Percentiles rank a stretch among this genome's conserved stretches.
Conservation (phyloP, 2,888 invertebrate species). For the Leptodirus hochenwartii region DNA sequence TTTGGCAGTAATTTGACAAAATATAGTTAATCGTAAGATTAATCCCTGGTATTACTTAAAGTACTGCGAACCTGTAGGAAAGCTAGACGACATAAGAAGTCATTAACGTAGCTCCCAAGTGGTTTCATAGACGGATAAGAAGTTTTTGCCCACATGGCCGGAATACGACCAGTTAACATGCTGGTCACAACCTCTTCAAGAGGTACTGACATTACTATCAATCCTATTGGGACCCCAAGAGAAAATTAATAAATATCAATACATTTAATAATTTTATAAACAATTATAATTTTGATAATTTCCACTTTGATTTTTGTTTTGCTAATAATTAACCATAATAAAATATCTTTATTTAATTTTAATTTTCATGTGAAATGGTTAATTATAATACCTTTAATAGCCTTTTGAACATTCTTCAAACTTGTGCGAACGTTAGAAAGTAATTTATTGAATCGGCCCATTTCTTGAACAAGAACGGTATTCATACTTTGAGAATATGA, state of each 20-base stretch:
- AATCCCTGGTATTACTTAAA: too few relatives aligned
- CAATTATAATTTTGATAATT: too few relatives aligned
- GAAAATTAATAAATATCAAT: background rate
- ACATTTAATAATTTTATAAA: too few relatives aligned
- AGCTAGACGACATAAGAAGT: constrained; percentile 64
- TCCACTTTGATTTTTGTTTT: too few relatives aligned
- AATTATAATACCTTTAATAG: constrained; percentile 55
- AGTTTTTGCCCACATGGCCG: constrained; percentile 62
- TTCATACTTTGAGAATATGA: constrained; percentile 80
- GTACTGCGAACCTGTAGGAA: constrained; percentile 68
- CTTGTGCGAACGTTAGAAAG: constrained; percentile 56
- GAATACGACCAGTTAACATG: constrained; percentile 68
- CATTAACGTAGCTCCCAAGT: constrained; percentile 69
- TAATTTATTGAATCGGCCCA: constrained; percentile 60
- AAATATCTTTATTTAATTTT: background rate
- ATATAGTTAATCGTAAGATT: too few relatives aligned
- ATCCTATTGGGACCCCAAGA: constrained; percentile 43
- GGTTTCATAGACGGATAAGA: constrained; percentile 89
- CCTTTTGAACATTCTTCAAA: constrained; percentile 61
- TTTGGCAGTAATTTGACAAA: too few relatives aligned
- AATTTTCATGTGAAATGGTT: background rate
- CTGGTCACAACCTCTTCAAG: constrained; percentile 73
- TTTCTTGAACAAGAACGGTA: constrained; percentile 79
- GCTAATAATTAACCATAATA: too few relatives aligned
- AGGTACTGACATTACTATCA: constrained; percentile 70